Percentiles rank a stretch among this genome's conserved stretches.
phyloP scores from a whole-genome alignment of 1,140 invertebrate genomes.

The Schmidtea mediterranea region DNA sequence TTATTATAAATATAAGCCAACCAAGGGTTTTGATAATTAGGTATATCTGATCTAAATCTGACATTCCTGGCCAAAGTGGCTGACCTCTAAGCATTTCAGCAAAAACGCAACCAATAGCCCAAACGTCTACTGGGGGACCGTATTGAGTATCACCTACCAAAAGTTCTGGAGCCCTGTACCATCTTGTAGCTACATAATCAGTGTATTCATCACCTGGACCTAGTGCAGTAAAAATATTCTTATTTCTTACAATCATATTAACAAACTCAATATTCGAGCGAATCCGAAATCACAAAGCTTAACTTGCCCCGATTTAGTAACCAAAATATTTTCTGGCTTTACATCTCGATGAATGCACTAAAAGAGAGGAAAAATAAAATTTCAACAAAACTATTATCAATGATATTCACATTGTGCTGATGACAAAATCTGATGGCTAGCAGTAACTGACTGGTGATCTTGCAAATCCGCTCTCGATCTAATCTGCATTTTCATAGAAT shows the following conservation, averaged over 20 bases:
- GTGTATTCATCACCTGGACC: slow-evolving; percentile 16
- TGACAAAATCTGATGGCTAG: slow-evolving; percentile 85
- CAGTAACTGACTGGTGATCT: slow-evolving; percentile 71
- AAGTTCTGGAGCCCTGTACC: slow-evolving; percentile 79
- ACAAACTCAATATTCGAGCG: slow-evolving; percentile 68
- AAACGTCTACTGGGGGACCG: slow-evolving; percentile 37
- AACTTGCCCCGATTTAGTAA: slow-evolving; percentile 69
- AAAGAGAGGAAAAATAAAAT: slow-evolving; percentile 19
- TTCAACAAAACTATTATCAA: not conserved
- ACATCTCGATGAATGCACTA: slow-evolving; percentile 61
- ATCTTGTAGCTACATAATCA: slow-evolving; percentile 35
- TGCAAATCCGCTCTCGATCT: slow-evolving; percentile 52
- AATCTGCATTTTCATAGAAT: too few relatives aligned
- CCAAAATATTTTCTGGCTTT: slow-evolving; percentile 89
- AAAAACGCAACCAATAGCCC: slow-evolving; percentile 25
- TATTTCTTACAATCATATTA: slow-evolving; percentile 7
- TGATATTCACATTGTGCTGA: slow-evolving; percentile 41
- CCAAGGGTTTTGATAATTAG: slow-evolving; percentile 27
- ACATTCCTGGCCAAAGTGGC: slow-evolving; percentile 26
- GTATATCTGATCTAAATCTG: slow-evolving; percentile 27
- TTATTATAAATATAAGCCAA: too few relatives aligned
- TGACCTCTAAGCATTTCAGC: slow-evolving; percentile 25
- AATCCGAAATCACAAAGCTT: slow-evolving; percentile 98
- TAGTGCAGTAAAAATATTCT: not conserved
- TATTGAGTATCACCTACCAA: slow-evolving; percentile 82